phyloP scores from a whole-genome alignment of 1,140 invertebrate genomes.

The Heliconius himera region DNA sequence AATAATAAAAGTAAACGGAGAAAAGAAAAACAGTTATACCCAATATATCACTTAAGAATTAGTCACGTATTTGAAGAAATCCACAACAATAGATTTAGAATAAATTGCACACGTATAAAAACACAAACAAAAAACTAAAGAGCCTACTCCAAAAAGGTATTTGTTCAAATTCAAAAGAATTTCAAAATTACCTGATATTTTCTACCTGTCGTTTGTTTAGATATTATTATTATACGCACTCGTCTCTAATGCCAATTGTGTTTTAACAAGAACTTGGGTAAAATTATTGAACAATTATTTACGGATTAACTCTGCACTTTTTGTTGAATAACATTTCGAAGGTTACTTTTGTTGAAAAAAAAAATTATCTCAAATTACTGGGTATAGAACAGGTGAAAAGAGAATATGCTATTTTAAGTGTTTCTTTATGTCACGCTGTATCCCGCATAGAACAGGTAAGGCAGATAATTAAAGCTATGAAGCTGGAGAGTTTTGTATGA shows the following conservation, averaged over 20 bases:
- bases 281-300: background rate
- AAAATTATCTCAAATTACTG: background rate
- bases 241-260: background rate
- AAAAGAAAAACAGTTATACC: background rate
- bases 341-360: background rate
- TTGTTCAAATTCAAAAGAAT: conserved; percentile 30
- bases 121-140: conserved; percentile 14
- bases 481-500: too few relatives aligned
- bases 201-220: conserved; percentile 25
- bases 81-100: conserved; percentile 8
- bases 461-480: too few relatives aligned
- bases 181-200: conserved; percentile 27
- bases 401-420: too few relatives aligned
- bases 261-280: conserved; percentile 2
- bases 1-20: background rate
- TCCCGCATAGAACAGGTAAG: too few relatives aligned
- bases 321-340: background rate
- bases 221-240: background rate
- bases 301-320: background rate
- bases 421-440: too few relatives aligned
- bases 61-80: background rate
- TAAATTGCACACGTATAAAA: conserved; percentile 26
- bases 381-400: background rate
- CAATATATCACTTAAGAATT: background rate
- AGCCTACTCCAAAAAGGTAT: background rate